These are phyloP conservation scores for Peromyscus leucopus DNA, from an alignment of 2,113 vertebrate genomes.

Conservation along the genomic window DNA sequence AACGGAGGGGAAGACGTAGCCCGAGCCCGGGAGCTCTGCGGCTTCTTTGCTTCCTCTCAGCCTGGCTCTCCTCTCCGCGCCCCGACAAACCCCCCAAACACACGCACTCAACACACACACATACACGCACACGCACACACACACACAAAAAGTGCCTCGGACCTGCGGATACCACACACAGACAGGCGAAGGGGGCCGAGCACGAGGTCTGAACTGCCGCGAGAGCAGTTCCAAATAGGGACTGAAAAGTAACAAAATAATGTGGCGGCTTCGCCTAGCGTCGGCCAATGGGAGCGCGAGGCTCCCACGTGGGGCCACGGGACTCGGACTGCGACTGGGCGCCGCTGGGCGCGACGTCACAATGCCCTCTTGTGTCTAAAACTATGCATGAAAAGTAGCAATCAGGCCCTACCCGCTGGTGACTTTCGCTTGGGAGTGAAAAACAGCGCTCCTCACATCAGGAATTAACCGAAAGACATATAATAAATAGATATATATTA, in stretches of 20 bases:
- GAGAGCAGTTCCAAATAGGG: constrained; percentile 88
- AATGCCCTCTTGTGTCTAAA: constrained; percentile 93
- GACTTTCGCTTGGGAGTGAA: constrained; percentile 83
- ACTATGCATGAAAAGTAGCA: constrained; percentile 83
- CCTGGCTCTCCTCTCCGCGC: constrained; percentile 54
- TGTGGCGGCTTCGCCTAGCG: constrained; percentile 73
- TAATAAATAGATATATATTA: constrained; percentile 85
- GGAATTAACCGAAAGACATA: constrained; percentile 84
- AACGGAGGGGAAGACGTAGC: constrained; percentile 59
- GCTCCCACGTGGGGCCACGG: constrained; percentile 90
- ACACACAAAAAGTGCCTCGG: constrained; percentile 76
- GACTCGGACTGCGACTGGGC: constrained; percentile 85
- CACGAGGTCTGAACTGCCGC: constrained; percentile 92
- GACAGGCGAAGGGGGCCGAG: constrained; percentile 83
- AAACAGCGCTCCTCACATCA: constrained; percentile 84
- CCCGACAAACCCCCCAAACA: constrained; percentile 50
- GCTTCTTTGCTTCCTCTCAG: constrained; percentile 73
- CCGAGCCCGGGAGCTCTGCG: constrained; percentile 62
- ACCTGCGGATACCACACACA: constrained; percentile 91
- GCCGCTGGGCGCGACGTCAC: constrained; percentile 86
- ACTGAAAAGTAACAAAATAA: constrained; percentile 87
- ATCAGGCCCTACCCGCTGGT: constrained; percentile 82
- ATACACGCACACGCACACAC: not conserved
- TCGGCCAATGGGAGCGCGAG: constrained; percentile 83
- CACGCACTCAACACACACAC: not conserved